Conservation (phyloP, 1,140 invertebrate genomes). For the Aphelenchoides fujianensis region DNA sequence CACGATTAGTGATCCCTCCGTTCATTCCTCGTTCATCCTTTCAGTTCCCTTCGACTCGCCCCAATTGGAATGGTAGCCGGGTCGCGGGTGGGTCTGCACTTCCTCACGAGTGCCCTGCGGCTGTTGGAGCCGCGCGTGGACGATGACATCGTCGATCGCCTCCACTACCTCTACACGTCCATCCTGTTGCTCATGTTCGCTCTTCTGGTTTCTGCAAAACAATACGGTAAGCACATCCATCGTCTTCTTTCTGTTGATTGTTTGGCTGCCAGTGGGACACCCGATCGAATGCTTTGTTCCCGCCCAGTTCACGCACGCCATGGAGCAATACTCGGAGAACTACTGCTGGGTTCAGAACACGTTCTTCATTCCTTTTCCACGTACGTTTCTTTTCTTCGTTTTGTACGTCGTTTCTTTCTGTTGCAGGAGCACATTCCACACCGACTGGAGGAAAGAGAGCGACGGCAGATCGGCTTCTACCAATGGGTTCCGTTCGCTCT, state of each 20-base stretch:
- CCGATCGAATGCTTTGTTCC: conserved; percentile 65
- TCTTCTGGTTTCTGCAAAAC: conserved; percentile 65
- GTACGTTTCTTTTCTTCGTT: conserved; percentile 24
- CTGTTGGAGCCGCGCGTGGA: conserved; percentile 64
- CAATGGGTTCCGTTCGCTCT: conserved; percentile 65
- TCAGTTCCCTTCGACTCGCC: too few species aligned
- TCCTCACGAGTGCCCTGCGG: conserved; percentile 57
- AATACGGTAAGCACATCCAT: conserved; percentile 62
- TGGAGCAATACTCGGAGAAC: conserved; percentile 63
- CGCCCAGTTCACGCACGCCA: conserved; percentile 65
- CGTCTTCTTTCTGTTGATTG: not conserved
- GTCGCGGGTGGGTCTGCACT: conserved; percentile 58
- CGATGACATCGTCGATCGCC: conserved; percentile 66
- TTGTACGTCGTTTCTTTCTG: not conserved
- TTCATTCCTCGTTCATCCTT: too few species aligned
- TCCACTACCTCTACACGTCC: conserved; percentile 67
- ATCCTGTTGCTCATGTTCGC: conserved; percentile 66
- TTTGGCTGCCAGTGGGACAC: conserved; percentile 63
- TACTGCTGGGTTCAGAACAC: conserved; percentile 59
- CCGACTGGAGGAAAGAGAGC: conserved; percentile 58
- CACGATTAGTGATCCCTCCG: too few species aligned
- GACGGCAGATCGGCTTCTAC: conserved; percentile 61
- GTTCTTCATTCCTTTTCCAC: conserved; percentile 64
- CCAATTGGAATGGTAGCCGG: conserved; percentile 56
- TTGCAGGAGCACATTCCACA: conserved; percentile 61